These are phyloP conservation scores for Otus scops DNA, from an alignment of 2,797 vertebrate species.

Conservation along the genomic window DNA sequence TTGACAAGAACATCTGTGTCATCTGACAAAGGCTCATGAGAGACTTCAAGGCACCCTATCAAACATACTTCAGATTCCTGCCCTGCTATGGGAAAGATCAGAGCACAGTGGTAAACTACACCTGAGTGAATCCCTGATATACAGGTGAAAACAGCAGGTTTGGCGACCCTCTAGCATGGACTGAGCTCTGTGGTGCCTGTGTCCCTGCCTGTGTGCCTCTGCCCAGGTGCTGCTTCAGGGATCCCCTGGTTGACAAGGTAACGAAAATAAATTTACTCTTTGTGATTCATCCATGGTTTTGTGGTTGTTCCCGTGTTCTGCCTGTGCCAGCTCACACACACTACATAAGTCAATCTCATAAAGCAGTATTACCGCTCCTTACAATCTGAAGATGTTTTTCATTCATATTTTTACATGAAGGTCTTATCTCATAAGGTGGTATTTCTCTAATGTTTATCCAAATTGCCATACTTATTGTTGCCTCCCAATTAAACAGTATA, in stretches of 20 bases:
- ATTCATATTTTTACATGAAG: background rate
- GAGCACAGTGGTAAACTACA: too few relatives aligned
- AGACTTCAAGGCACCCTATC: too few relatives aligned
- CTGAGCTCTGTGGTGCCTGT: too few relatives aligned
- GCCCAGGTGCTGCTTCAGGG: fast-evolving
- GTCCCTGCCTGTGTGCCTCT: background rate
- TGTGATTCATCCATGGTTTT: background rate
- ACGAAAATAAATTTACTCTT: background rate
- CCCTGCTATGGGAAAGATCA: background rate
- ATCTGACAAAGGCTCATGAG: too few relatives aligned
- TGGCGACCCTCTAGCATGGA: too few relatives aligned
- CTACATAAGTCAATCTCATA: background rate
- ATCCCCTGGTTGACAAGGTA: fast-evolving
- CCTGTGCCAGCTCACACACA: background rate
- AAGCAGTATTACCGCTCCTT: background rate
- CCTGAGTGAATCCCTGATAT: too few relatives aligned
- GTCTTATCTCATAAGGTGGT: background rate
- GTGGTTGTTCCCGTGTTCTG: background rate
- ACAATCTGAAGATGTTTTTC: background rate
- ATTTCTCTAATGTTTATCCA: conserved; percentile 21
- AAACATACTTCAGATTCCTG: too few relatives aligned
- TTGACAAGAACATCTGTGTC: too few relatives aligned
- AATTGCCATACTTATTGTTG: background rate
- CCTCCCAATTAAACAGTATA: conserved; percentile 1
- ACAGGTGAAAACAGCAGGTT: too few relatives aligned